Evolutionary conservation across 1,140 invertebrate genomes (phyloP), one percentile per base, ranked within the genome.

Genomic region (Sminthurides bifidus): DNA sequence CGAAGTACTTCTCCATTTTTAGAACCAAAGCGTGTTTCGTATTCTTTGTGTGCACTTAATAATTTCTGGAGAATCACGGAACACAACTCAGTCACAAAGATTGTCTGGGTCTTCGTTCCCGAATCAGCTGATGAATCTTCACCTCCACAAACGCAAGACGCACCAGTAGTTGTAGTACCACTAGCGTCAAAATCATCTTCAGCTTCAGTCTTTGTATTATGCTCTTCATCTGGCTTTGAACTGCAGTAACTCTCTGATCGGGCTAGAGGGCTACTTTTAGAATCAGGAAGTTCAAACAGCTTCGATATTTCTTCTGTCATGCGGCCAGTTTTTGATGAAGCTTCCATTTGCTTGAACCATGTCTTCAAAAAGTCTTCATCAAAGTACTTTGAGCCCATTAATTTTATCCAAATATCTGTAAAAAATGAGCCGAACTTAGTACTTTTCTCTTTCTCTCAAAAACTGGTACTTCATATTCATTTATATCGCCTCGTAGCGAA

Each of bases 371-470:
- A 80, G 60, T 80, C 78, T 64, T 85, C 84, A 60, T 87, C 82
- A 67, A 92, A 92, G 72, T 87, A 89, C 1, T 81, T 80, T 0
- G 87, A 88, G 35, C 82, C 84, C 75, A 92, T 83, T n/a, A 3
- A 88, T 70, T 61, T 83, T 81, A 69, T 91, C 87, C 68, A 92
- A 75, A 62, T 81, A 87, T 51, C 53, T 55, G 29, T 15, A 38
- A 44, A 65, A 60, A 51, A 56, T 52, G 12, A 46, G 24, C 10
- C 24, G 31, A 41, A 31, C 29, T n/a, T 33, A 5, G 23, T 27
- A 12, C 10, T 43, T 0, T 12, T 24, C 40, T 4, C 24, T 24
- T 44, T 17, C 1, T 3, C 30, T 41, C 17, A 43, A 43, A 61
- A 44, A n/a, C n/a, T n/a, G n/a, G n/a, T n/a, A n/a, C n/a, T n/a